Base-by-base conservation (phyloP, 2,888 invertebrate genomes). In the Ferrisia virgata region DNA sequence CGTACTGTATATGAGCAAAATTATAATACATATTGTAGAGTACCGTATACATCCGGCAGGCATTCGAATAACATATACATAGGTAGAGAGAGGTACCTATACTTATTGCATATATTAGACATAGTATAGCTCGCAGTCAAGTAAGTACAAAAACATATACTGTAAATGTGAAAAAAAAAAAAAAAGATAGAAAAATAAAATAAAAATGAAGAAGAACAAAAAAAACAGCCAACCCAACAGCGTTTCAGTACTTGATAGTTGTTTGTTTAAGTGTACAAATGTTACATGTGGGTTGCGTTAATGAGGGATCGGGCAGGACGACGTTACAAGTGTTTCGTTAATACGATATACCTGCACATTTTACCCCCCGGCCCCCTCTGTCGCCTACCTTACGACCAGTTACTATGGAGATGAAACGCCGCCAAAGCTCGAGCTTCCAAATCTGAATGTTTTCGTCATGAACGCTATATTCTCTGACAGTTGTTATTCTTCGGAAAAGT, bases 201-300 rank as follows among this genome's bases (percentile, higher is more conserved):
- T 13, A 64, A 64, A 64, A 64, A 28, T 6, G 5, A 22, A 58
- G 9, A 28, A 28, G 28, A 64, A 28, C n/a, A 64, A 25, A 58
- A 64, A 64, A 25, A 25, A 64, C 25, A 64, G 28, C 2, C 25
- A 28, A 64, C 25, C 9, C 22, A 58, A 58, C 64, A 64, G 28
- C 31, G 64, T 64, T 28, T 64, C 64, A 28, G 64, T 64, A 64
- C 64, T 64, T 28, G 72, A 33, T 76, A 36, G 72, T 36, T 76
- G 72, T 76, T 76, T 76, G 72, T 76, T 76, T 76, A 76, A 76
- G 72, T 76, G 72, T 76, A 36, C 72, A 76, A 76, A 76, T 76
- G 36, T 36, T 76, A 76, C 36, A 64, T 64, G 36, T 76, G 28
- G 72, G 72, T 36, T 36, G 36, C 72, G 33, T 76, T 76, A 76